Base-by-base conservation (phyloP, 2,797 vertebrate species). In the Pogonophryne albipinna region DNA sequence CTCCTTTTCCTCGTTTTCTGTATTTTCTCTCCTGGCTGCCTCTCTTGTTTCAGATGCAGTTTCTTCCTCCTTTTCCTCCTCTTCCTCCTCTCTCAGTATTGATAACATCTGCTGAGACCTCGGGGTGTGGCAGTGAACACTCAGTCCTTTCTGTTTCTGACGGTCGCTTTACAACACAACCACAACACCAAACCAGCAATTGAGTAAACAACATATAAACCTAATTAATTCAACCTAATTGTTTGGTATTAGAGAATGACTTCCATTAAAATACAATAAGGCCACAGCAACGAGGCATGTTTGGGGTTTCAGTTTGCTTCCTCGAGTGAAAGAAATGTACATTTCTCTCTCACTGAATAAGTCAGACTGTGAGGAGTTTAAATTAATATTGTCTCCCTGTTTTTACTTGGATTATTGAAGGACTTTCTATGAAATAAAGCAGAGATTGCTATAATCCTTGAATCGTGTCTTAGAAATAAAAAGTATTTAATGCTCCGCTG, bases 41-140 rank as follows among this genome's bases (percentile, higher is more conserved):
- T 13, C 19, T 1, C 12, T 38, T 4, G 4, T 57, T 20, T 47
- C 71, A 65, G 42, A 27, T 27, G 27, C 27, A 27, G 27, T 27
- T 27, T 27, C 27, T 27, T 27, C 27, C 27, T 27, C 27, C 44
- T 12, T 1, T 3, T 8, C 10, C 8, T 9, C 15, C 20, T 53
- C 45, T 8, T 20, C 27, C 10, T n/a, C 42, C 19, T 42, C 46
- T 47, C 55, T 55, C 14, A 10, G 57, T 47, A 58, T 74, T 12
- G 60, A 50, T 81, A 76, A 14, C 50, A 71, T n/a, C n/a, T n/a
- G n/a, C n/a, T n/a, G n/a, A n/a, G n/a, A n/a, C n/a, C n/a, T n/a
- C n/a, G n/a, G n/a, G n/a, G n/a, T n/a, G n/a, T 78, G 85, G 85
- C 80, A 45, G 20, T 6, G 46, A 20, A 60, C 53, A 9, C 47